A percentile compares a stretch with the other conserved stretches of the same genome.
Conservation (phyloP, 2,113 vertebrate species). For the Austrofundulus limnaeus region DNA sequence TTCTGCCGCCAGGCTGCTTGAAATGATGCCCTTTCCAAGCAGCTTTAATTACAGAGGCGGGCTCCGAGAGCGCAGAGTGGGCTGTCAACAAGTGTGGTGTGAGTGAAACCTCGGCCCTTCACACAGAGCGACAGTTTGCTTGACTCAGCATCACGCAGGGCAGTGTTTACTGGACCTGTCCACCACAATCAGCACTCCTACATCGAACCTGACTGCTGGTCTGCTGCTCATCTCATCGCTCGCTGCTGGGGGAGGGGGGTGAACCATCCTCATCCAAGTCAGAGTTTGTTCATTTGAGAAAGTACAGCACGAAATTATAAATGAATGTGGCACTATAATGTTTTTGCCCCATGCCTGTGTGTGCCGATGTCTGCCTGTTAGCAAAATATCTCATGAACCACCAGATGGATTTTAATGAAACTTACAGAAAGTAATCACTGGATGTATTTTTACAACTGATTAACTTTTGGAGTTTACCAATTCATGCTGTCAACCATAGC, state of each 20-base stretch:
- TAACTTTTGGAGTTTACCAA: too few relatives aligned
- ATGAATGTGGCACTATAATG: neutral
- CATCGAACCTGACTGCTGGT: constrained; percentile 38
- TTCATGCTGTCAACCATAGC: too few relatives aligned
- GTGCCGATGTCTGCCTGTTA: too few relatives aligned
- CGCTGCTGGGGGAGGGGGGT: neutral
- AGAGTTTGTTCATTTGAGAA: constrained; percentile 11
- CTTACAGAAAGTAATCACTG: too few relatives aligned
- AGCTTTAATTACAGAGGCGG: constrained; percentile 58
- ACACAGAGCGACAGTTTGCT: constrained; percentile 61
- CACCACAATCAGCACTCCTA: constrained; percentile 64
- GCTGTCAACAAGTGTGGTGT: constrained; percentile 71
- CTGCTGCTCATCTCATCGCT: constrained; percentile 40
- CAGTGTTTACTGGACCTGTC: constrained; percentile 71
- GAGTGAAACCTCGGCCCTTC: constrained; percentile 57
- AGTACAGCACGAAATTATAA: constrained; percentile 8
- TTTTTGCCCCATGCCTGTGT: neutral
- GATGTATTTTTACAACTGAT: too few relatives aligned
- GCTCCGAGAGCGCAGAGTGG: constrained; percentile 47
- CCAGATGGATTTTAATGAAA: too few relatives aligned
- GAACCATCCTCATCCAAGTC: constrained; percentile 44
- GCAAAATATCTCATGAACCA: too few relatives aligned
- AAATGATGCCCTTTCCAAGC: constrained; percentile 62
- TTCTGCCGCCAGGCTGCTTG: constrained; percentile 32
- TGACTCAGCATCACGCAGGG: constrained; percentile 67